Conservation (phyloP, 2,113 vertebrate genomes). For the Phaethon lepturus region DNA sequence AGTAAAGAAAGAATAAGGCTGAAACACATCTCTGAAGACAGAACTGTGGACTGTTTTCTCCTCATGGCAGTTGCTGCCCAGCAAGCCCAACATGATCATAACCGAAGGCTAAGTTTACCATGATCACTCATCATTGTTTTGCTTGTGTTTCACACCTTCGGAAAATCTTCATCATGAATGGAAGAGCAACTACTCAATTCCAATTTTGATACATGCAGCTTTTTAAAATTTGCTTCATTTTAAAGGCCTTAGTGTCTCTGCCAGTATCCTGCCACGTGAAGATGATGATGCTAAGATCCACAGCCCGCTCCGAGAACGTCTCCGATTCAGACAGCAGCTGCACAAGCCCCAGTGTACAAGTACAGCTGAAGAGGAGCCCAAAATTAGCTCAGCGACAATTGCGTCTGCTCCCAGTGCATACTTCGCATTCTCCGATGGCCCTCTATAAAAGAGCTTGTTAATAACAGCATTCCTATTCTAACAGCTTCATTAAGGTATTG, state of each 20-base stretch:
- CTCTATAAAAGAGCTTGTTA: background rate
- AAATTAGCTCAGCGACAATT: background rate
- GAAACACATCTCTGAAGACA: background rate
- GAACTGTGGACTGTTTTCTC: no score
- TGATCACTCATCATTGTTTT: rapidly evolving
- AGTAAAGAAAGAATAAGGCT: rapidly evolving
- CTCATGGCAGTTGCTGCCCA: background rate
- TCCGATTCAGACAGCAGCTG: background rate
- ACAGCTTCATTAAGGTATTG: background rate
- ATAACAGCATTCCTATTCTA: background rate
- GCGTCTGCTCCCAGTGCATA: background rate
- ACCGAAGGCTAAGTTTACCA: rapidly evolving
- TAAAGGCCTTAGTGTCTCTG: background rate
- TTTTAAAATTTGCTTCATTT: background rate
- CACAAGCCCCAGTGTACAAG: background rate
- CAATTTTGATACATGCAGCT: background rate
- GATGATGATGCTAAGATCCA: background rate
- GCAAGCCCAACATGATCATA: rapidly evolving
- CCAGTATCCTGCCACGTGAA: background rate
- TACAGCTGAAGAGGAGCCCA: background rate
- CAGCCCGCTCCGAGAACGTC: background rate
- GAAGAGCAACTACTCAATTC: background rate
- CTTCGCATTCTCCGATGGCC: background rate
- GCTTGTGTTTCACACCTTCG: background rate
- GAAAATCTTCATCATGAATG: background rate